These are phyloP conservation scores for Pogonognathellus flavescens DNA, from an alignment of 1,140 invertebrate genomes.

Conservation along the genomic window DNA sequence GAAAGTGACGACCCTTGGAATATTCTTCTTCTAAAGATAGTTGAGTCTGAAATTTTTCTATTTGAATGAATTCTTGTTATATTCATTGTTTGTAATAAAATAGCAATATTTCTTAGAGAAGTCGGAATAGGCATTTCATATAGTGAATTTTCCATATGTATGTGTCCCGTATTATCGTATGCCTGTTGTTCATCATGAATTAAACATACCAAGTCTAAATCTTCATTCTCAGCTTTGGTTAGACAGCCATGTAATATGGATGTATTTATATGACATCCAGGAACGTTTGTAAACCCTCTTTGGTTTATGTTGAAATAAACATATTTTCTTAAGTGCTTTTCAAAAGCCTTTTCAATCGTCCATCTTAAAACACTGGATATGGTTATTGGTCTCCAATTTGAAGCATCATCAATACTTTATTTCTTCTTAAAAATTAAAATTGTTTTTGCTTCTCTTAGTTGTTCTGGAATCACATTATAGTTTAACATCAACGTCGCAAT, in stretches of 20 bases:
- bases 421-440: slow-evolving; percentile 2
- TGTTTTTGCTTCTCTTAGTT: neutral
- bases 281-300: neutral
- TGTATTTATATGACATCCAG: neutral
- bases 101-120: neutral
- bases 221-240: neutral
- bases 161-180: neutral
- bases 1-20: neutral
- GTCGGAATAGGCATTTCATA: neutral
- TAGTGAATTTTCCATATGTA: neutral
- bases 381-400: slow-evolving; percentile 9
- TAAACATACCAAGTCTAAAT: neutral
- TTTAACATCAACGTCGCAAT: neutral
- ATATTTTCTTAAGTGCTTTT: neutral
- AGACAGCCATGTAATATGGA: slow-evolving; percentile 14
- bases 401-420: neutral
- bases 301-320: neutral
- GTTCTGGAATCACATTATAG: neutral
- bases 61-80: neutral
- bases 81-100: neutral
- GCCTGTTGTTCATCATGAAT: neutral
- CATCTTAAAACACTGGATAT: neutral
- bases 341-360: neutral
- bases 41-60: neutral
- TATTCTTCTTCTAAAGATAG: neutral